These are phyloP conservation scores for Achroia grisella DNA, from an alignment of 1,140 invertebrate species.

Conservation along the genomic window DNA sequence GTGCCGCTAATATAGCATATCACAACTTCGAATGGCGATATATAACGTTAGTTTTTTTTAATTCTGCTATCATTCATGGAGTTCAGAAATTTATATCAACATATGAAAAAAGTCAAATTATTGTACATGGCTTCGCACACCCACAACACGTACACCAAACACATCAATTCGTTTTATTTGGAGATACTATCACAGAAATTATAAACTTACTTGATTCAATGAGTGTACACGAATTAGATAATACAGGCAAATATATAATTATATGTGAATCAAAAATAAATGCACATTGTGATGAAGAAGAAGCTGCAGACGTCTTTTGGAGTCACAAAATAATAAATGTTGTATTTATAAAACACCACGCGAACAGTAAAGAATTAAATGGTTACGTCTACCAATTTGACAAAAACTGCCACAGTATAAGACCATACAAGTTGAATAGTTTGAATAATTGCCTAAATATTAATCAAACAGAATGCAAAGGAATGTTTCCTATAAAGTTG, in stretches of 20 bases:
- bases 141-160: constrained; percentile 17
- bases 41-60: constrained; percentile 39
- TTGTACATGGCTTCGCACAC: constrained; percentile 20
- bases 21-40: constrained; percentile 47
- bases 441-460: constrained; percentile 10
- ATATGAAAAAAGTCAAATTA: constrained; percentile 31
- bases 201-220: constrained; percentile 26
- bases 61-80: constrained; percentile 26
- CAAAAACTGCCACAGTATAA: constrained; percentile 21
- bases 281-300: constrained; percentile 27
- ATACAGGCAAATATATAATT: constrained; percentile 36
- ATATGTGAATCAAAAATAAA: constrained; percentile 31
- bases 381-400: neutral
- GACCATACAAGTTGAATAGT: constrained; percentile 15
- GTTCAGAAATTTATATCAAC: constrained; percentile 26
- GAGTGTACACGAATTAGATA: constrained; percentile 28
- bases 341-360: constrained; percentile 27
- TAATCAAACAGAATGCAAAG: neutral
- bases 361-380: too few species aligned
- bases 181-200: constrained; percentile 22
- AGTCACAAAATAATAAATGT: constrained; percentile 39
- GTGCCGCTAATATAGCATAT: constrained; percentile 36
- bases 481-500: constrained; percentile 39
- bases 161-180: constrained; percentile 41
- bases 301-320: constrained; percentile 35